phyloP scores from a whole-genome alignment of 2,113 vertebrate genomes.

The Ellobius talpinus region DNA sequence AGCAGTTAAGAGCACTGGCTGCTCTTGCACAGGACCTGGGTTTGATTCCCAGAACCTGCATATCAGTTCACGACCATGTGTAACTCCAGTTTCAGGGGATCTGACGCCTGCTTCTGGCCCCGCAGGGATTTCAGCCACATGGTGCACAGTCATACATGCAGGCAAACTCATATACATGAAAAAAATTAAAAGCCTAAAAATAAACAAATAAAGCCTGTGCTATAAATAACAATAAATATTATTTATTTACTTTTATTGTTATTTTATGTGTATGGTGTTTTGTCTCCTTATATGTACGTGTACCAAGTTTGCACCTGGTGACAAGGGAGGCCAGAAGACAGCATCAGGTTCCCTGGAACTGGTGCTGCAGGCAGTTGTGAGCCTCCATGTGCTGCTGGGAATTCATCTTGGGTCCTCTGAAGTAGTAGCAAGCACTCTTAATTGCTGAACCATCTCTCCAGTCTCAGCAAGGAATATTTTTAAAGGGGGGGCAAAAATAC shows the following conservation, averaged over 20 bases:
- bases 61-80: neutral
- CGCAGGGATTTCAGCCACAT: neutral
- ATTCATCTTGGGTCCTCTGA: neutral
- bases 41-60: neutral
- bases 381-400: neutral
- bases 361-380: neutral
- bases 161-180: neutral
- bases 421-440: neutral
- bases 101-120: neutral
- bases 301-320: neutral
- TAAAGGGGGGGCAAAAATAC: neutral
- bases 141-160: neutral
- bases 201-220: neutral
- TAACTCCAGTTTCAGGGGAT: neutral
- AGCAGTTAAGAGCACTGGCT: neutral
- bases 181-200: neutral
- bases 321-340: neutral
- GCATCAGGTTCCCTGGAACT: neutral
- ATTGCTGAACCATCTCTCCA: neutral
- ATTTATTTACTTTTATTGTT: neutral
- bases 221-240: neutral
- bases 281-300: neutral
- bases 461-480: neutral
- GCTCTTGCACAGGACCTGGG: neutral
- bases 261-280: neutral